phyloP scores from a whole-genome alignment of 2,888 invertebrate genomes.

The Dorcus hopei region DNA sequence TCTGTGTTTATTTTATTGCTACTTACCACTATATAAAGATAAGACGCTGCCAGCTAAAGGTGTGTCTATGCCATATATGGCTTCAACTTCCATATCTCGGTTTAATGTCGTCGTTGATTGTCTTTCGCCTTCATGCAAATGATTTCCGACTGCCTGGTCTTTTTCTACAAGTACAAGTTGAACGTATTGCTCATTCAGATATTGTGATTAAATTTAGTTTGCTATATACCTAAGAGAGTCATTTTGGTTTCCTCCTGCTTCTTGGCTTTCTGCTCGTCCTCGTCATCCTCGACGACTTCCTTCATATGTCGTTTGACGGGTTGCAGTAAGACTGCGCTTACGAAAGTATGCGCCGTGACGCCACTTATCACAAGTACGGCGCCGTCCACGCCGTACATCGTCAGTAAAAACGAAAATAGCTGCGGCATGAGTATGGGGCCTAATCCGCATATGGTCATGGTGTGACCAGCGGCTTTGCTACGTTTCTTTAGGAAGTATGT shows the following conservation, averaged over 20 bases:
- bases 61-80: constrained; percentile 49
- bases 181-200: neutral
- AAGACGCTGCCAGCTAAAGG: constrained; percentile 41
- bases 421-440: constrained; percentile 65
- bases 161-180: neutral
- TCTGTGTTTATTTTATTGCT: too few relatives aligned
- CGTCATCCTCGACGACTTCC: constrained; percentile 20
- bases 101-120: constrained; percentile 6
- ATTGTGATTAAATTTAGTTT: too few relatives aligned
- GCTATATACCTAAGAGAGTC: too few relatives aligned
- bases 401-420: constrained; percentile 56
- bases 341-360: constrained; percentile 59
- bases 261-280: neutral
- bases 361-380: constrained; percentile 61
- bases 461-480: constrained; percentile 60
- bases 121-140: neutral
- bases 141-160: neutral
- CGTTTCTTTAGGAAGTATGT: constrained; percentile 62
- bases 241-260: neutral
- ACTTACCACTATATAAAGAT: constrained; percentile 27
- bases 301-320: constrained; percentile 66
- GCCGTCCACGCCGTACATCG: constrained; percentile 58
- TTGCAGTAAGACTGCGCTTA: constrained; percentile 60
- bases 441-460: constrained; percentile 63
- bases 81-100: constrained; percentile 44